Evolutionary conservation across 1,140 invertebrate species (phyloP), one percentile per base, ranked within the genome.

Genomic region (Drosophila kanapiae): DNA sequence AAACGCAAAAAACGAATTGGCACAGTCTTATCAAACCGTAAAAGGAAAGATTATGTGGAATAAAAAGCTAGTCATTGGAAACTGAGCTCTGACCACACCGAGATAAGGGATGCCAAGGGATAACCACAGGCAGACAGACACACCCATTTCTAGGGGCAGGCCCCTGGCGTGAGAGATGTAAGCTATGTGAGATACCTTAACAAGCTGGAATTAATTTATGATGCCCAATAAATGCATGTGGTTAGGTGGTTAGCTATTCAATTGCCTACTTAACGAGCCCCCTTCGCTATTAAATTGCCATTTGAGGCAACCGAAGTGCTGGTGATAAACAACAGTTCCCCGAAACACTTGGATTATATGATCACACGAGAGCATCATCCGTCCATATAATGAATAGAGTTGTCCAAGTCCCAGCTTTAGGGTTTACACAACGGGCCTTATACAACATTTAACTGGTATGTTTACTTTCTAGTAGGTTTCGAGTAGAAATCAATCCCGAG

Each of bases 321-420:
- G 16, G 29, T 49, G 51, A 74, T 85, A 61, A 82, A 82, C 29
- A 67, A 45, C 82, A 79, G 63, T 51, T 76, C n/a, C 31, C 9
- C 13, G n/a, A 69, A 68, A 33, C 48, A 70, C 63, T 62, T 47
- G 33, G 33, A 38, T 68, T 68, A 56, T 23, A 47, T 56, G 48
- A 54, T 37, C 51, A 43, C 51, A 43, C 48, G 33, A 40, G 35
- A 59, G 37, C 35, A 57, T 37, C 13, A 54, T 53, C 33, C 33
- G 4, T 13, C 7, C 5, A 7, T 33, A 23, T 43, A 23, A 38
- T 6, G 5, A 43, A 61, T 61, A 10, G 6, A 62, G 57, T 18
- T 67, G 62, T 53, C 47, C 23, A 43, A 61, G 29, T 61, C 13
- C 29, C 8, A 9, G 16, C 10, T 43, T 5, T 11, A 14, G 37